Base-by-base conservation (phyloP, 2,113 vertebrate genomes). In the Phoxinus phoxinus region DNA sequence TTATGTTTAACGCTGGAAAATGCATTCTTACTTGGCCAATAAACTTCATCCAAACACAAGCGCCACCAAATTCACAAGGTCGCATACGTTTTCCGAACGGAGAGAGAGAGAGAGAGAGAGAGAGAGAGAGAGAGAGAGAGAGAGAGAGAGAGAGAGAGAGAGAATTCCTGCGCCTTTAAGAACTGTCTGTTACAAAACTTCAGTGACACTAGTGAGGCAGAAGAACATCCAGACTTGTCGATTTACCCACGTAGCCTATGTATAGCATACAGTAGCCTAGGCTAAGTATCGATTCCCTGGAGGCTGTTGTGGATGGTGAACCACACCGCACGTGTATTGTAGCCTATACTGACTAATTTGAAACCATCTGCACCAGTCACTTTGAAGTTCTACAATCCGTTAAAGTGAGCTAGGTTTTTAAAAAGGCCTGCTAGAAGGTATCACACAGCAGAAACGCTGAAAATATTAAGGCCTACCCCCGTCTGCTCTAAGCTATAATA, bases 131-230 rank as follows among this genome's bases (percentile, higher is more conserved):
- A 78, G 75, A 78, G 75, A 78, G 51, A 78, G 75, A 78, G 51
- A 78, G 75, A 58, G 76, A 78, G 76, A 59, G 75, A 78, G 76
- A 78, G 76, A 59, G 51, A 58, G 76, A 37, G 51, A 78, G 76
- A 37, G 48, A 56, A 92, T 92, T 90, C 88, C 88, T 93, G 90
- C 84, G 90, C 92, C 93, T 94, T 94, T 94, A 94, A 94, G 92
- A 91, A 90, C 67, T 85, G 87, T 90, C 85, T 88, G 87, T 88
- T 87, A 90, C 89, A 92, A 91, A 91, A 92, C 88, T 89, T 86
- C 78, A 87, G 88, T 89, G 93, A 92, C 91, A 90, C 83, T 85
- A 86, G 73, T 85, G 90, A 82, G 30, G 88, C 86, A 86, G 88
- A 84, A 91, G 89, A 89, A 89, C 91, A 89, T 89, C 12, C 30